Base-by-base conservation (phyloP, 2,113 vertebrate genomes). In the Notothenia coriiceps region DNA sequence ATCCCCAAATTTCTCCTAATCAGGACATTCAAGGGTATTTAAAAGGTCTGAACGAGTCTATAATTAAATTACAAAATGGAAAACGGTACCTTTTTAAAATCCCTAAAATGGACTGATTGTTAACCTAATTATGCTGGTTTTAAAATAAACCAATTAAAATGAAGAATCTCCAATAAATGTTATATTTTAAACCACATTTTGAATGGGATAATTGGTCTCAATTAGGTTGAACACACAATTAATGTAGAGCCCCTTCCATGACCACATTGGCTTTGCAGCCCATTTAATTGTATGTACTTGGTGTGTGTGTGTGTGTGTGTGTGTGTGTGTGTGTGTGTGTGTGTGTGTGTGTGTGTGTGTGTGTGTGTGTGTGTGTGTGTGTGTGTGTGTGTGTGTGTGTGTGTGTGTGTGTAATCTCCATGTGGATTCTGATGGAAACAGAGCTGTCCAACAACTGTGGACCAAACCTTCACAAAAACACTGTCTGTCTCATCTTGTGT, bases 31-130 rank as follows among this genome's bases (percentile, higher is more conserved):
- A 81, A 61, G 6, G 22, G 9, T 62, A 55, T 77, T 85, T 73
- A 68, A 74, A 79, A n/a, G 13, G 33, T 52, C 47, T 74, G 4
- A 64, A 60, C 13, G 56, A 61, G 65, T 49, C n/a, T 59, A 56
- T 44, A 76, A 72, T 79, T 69, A 60, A 80, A 74, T 81, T 66
- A 80, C 15, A 74, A 17, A 52, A 64, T 47, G 61, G n/a, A 6
- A 72, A 76, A 47, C 2, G 2, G 54, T 55, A 57, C 52, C 20
- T 75, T 72, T 72, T 62, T 76, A 43, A 49, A 73, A 70, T 55
- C 22, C n/a, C 1, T 60, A 6, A 68, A 82, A 59, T 43, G 20
- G 25, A 72, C 5, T 44, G 8, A 57, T 65, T n/a, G 2, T 40
- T 18, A 62, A 44, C 20, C 15, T 7, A 9, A 54, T 13, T 14